These are phyloP conservation scores for Augiades crinisus DNA, from an alignment of 2,888 invertebrate genomes.

Conservation along the genomic window DNA sequence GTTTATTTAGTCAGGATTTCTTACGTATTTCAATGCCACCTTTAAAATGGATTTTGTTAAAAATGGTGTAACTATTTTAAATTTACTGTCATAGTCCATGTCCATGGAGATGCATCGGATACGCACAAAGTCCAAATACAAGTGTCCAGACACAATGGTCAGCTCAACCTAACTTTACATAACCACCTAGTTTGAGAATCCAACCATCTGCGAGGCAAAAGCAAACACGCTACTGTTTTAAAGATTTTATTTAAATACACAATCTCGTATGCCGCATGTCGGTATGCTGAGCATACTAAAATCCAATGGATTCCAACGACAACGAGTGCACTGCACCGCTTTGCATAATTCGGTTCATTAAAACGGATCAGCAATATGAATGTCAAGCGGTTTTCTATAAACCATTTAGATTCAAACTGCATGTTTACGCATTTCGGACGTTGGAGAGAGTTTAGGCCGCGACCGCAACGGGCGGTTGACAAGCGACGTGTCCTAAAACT, in stretches of 20 bases:
- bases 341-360: slow-evolving; percentile 31
- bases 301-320: slow-evolving; percentile 5
- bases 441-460: slow-evolving; percentile 19
- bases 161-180: too few species aligned
- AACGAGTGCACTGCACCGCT: slow-evolving; percentile 12
- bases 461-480: neutral
- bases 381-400: slow-evolving; percentile 31
- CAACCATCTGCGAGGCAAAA: too few species aligned
- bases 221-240: too few species aligned
- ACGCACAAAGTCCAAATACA: too few species aligned
- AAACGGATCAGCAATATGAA: slow-evolving; percentile 33
- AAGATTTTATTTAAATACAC: neutral
- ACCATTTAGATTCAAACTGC: slow-evolving; percentile 30
- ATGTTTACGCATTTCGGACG: slow-evolving; percentile 25
- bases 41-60: too few species aligned
- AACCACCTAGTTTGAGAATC: too few species aligned
- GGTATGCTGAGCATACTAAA: slow-evolving; percentile 1
- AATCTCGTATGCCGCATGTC: neutral
- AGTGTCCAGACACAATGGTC: too few species aligned
- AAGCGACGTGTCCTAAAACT: neutral
- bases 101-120: too few species aligned
- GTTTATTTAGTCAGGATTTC: too few species aligned
- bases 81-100: too few species aligned
- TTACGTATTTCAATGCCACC: too few species aligned
- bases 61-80: too few species aligned